Percentiles rank a stretch among this genome's conserved stretches.
Conservation (phyloP, 1,140 invertebrate species). For the Bombus huntii region DNA sequence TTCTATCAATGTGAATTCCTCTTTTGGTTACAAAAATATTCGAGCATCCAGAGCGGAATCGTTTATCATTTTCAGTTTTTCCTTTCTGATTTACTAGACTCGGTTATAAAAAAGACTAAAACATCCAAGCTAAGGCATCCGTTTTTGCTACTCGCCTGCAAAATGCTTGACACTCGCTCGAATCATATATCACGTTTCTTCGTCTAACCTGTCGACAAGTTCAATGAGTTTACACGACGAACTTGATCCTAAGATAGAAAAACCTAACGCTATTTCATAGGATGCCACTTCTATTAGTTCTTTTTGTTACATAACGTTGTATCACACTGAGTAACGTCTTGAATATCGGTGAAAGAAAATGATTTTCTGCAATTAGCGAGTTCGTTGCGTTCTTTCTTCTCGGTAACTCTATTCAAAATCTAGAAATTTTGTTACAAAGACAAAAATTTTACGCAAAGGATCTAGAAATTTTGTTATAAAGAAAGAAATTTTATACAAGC, state of each 20-base stretch:
- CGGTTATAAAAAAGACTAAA: background rate
- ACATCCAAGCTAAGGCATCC: background rate
- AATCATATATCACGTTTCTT: constrained; percentile 36
- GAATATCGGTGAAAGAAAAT: background rate
- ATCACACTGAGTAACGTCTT: background rate
- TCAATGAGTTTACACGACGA: constrained; percentile 43
- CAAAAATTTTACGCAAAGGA: no score
- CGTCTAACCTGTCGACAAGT: constrained; percentile 20
- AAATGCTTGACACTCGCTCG: background rate
- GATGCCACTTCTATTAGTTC: background rate
- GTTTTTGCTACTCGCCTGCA: background rate
- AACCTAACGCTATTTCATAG: background rate
- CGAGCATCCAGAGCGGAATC: background rate
- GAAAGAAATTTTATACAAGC: no score
- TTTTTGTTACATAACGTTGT: no score
- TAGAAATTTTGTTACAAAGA: no score
- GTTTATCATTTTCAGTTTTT: constrained; percentile 6
- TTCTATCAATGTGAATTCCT: background rate
- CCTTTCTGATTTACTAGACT: background rate
- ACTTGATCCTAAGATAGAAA: background rate
- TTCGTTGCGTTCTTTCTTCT: no score
- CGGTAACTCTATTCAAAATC: no score
- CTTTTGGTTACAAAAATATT: background rate
- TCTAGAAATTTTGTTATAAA: no score
- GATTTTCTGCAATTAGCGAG: no score